Evolutionary conservation across 2,113 vertebrate species (phyloP).

Genomic region (Butorides virescens): DNA sequence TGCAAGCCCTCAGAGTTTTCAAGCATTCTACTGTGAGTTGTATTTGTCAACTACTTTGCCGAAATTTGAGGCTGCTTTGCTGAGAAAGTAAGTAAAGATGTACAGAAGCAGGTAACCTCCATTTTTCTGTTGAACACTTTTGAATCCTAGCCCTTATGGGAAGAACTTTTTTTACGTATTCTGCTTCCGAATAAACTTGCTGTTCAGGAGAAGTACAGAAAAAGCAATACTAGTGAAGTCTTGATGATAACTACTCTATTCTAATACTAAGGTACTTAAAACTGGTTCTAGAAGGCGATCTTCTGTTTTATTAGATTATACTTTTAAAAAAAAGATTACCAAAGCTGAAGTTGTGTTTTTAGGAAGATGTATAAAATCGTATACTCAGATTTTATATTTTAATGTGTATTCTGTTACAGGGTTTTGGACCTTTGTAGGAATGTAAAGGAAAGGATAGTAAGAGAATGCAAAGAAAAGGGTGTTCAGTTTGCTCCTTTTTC

Average conservation of each 20-base stretch:
- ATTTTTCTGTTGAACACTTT: not conserved
- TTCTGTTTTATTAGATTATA: not conserved
- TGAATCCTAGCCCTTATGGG: not conserved
- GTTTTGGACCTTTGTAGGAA: constrained; percentile 96
- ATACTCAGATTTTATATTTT: not conserved
- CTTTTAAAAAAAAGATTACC: not conserved
- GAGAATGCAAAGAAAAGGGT: constrained; percentile 94
- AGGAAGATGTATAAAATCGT: not conserved
- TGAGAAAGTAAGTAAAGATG: not conserved
- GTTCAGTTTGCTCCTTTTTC: constrained; percentile 93
- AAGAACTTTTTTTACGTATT: not conserved
- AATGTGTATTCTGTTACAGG: constrained; percentile 70
- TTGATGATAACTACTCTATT: not conserved
- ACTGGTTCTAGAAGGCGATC: not conserved
- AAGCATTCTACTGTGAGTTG: not conserved
- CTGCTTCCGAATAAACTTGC: not conserved
- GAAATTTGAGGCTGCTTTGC: not conserved
- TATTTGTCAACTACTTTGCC: not conserved
- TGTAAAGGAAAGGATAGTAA: constrained; percentile 91
- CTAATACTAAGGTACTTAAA: not conserved
- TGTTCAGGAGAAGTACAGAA: not conserved
- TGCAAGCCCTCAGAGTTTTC: not conserved
- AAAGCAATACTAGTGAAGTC: not conserved
- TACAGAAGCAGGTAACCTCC: not conserved
- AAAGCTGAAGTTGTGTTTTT: not conserved